Conservation (phyloP, 2,888 invertebrate species). For the Tolmerus cingulatus region DNA sequence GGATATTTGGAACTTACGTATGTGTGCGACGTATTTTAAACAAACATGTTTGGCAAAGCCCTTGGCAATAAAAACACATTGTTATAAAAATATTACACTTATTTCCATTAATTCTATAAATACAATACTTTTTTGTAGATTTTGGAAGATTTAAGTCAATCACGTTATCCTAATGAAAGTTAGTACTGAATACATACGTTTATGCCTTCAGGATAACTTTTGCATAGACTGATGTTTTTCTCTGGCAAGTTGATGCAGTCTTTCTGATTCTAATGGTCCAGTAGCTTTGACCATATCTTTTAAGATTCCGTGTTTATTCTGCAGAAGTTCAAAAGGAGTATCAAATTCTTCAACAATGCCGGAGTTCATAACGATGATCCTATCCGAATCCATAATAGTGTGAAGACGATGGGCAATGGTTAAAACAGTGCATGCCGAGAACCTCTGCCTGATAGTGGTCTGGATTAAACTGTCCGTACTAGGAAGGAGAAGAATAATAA, state of each 20-base stretch:
- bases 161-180: neutral
- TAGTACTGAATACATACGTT: neutral
- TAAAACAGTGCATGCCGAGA: slow-evolving; percentile 79
- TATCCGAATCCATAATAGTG: slow-evolving; percentile 88
- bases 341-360: slow-evolving; percentile 76
- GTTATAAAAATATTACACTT: slow-evolving; percentile 18
- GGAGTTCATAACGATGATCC: slow-evolving; percentile 80
- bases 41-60: neutral
- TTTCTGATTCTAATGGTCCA: slow-evolving; percentile 58
- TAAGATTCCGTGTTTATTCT: slow-evolving; percentile 67
- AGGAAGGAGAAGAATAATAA: neutral
- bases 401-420: slow-evolving; percentile 89
- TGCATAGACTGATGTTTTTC: slow-evolving; percentile 45
- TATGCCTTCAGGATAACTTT: slow-evolving; percentile 37
- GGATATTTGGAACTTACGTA: no score
- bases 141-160: neutral
- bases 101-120: slow-evolving; percentile 15
- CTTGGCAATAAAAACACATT: neutral
- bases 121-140: slow-evolving; percentile 35
- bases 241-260: slow-evolving; percentile 48
- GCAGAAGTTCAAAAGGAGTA: slow-evolving; percentile 69
- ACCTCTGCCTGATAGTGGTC: slow-evolving; percentile 76
- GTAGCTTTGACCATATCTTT: slow-evolving; percentile 72
- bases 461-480: slow-evolving; percentile 80
- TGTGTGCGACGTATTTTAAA: neutral